Evolutionary conservation across 1,140 invertebrate species (phyloP).

Genomic region (Steinernema feltiae): DNA sequence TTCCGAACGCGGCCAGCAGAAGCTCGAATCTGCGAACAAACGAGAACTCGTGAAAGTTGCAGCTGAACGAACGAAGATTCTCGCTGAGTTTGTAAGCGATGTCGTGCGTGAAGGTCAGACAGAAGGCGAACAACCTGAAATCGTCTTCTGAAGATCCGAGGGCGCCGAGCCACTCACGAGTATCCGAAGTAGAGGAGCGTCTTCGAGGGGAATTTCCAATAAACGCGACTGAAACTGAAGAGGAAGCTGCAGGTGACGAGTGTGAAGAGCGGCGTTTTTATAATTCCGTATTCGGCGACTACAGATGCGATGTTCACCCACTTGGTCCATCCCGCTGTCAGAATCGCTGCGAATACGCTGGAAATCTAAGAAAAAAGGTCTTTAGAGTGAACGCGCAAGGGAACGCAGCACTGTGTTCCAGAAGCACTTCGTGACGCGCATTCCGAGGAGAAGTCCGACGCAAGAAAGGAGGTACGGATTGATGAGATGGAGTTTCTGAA

Average conservation of each 20-base stretch:
- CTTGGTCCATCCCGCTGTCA: background rate
- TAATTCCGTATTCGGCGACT: conserved; percentile 48
- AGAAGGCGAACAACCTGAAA: background rate
- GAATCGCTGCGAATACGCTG: conserved; percentile 18
- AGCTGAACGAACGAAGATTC: background rate
- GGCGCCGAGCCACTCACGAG: conserved; percentile 72
- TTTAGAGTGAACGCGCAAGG: background rate
- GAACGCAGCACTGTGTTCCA: conserved; percentile 60
- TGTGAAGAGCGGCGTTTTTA: conserved; percentile 56
- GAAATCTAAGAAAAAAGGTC: conserved; percentile 38
- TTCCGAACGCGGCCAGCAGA: background rate
- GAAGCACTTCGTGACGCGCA: conserved; percentile 71
- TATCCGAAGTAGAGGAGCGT: conserved; percentile 76
- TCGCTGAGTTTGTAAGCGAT: background rate
- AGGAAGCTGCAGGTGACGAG: conserved; percentile 53
- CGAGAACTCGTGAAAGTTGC: background rate
- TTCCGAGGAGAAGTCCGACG: conserved; percentile 71
- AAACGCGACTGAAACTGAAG: conserved; percentile 71
- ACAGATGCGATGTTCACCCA: background rate
- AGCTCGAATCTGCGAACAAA: background rate
- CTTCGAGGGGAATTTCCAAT: conserved; percentile 68
- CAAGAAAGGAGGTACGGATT: conserved; percentile 77
- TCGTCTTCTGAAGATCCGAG: too few relatives aligned
- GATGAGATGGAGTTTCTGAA: conserved; percentile 89
- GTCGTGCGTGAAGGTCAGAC: background rate